Evolutionary conservation across 1,140 invertebrate genomes (phyloP), one percentile per base, ranked within the genome.

Genomic region (Drosophila dunni): DNA sequence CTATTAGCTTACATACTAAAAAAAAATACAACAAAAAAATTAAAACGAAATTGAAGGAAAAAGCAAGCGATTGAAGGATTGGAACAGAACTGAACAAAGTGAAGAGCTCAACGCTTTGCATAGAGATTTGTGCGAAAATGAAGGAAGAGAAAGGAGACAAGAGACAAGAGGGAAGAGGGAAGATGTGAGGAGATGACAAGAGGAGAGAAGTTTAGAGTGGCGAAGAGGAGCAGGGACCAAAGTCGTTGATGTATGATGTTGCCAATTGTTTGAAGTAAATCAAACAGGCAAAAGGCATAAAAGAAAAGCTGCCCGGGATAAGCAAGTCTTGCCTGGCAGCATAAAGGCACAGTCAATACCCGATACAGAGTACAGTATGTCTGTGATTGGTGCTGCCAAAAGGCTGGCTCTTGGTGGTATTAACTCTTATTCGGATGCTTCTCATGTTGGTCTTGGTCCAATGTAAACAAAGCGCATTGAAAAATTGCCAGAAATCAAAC

Each of bases 241-340:
- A 74, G 80, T 86, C 84, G 84, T 89, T 88, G 84, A 88, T 88
- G 84, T 88, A 88, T 88, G 84, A 89, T 88, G 84, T 88, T 88
- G 84, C 84, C 84, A 88, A 88, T 88, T 88, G 84, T 88, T 89
- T 89, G 84, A 88, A 88, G 80, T 88, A 88, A 88, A 88, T 88
- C 84, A 89, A 88, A 89, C 78, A 77, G 77, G 40, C 11, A 11
- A 48, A 48, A 20, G 48, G 60, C 56, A 57, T 7, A 36, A 38
- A 42, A 50, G 5, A 45, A 40, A 46, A 48, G 75, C 56, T 66
- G 29, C 15, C 69, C 53, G 6, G 84, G 58, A 65, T 67, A 79
- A 89, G 76, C 75, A 62, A 71, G 73, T 54, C 46, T 60, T 56
- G 15, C 9, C 11, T 62, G 62, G 65, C 68, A 71, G 79, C 73